phyloP scores from a whole-genome alignment of 2,797 vertebrate genomes.

The Sebastes oblongus region DNA sequence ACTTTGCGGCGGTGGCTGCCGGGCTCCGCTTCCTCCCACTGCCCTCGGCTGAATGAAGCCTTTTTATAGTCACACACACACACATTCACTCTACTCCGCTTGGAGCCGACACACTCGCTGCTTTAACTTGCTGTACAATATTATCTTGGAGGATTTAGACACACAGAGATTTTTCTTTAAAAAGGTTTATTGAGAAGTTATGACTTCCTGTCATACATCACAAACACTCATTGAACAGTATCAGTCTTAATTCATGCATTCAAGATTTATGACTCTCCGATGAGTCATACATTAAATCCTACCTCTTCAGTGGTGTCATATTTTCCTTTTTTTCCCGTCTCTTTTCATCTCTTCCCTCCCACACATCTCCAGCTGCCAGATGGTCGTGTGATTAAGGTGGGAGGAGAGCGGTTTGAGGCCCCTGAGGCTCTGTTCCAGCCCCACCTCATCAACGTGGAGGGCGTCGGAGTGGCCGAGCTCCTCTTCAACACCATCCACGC shows the following conservation, averaged over 20 bases:
- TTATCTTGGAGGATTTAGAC: conserved; percentile 1
- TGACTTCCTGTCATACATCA: neutral
- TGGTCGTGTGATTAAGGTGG: conserved; percentile 97
- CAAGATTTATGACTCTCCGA: conserved; percentile 12
- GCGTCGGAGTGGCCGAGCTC: conserved; percentile 96
- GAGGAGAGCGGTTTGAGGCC: conserved; percentile 97
- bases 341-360: conserved; percentile 53
- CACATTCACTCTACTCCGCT: conserved; percentile 24
- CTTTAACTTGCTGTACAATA: conserved; percentile 5
- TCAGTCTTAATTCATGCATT: conserved; percentile 3
- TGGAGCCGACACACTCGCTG: conserved; percentile 17
- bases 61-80: conserved; percentile 72
- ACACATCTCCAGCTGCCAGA: conserved; percentile 91
- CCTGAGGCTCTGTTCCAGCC: conserved; percentile 98
- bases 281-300: conserved; percentile 46
- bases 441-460: conserved; percentile 98
- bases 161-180: neutral
- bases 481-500: conserved; percentile 99
- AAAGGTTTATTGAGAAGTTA: neutral
- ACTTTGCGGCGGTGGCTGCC: conserved; percentile 68
- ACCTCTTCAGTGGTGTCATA: conserved; percentile 37
- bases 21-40: conserved; percentile 77
- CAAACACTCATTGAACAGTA: neutral
- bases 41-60: conserved; percentile 79
- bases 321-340: neutral